phyloP scores from a whole-genome alignment of 2,113 vertebrate genomes.

The Tetrao urogallus region DNA sequence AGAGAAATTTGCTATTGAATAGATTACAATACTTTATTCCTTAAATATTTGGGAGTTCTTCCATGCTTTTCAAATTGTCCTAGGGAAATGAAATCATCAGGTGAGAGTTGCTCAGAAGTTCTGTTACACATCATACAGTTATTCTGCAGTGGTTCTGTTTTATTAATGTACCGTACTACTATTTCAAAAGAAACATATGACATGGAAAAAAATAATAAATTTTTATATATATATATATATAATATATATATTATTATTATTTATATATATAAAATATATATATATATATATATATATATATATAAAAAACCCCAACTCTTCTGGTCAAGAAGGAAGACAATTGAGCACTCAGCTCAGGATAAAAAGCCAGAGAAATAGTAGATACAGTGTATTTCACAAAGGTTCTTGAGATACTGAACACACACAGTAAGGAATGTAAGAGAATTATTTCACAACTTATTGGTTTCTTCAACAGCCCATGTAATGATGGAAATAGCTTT shows the following conservation, averaged over 20 bases:
- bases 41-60: not conserved
- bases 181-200: not conserved
- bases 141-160: not conserved
- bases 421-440: not conserved
- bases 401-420: not conserved
- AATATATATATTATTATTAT: too few relatives aligned
- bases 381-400: not conserved
- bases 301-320: not conserved
- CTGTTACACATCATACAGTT: not conserved
- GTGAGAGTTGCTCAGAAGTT: not conserved
- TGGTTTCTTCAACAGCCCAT: not conserved
- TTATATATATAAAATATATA: too few relatives aligned
- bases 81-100: not conserved
- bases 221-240: too few relatives aligned
- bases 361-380: not conserved
- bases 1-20: not conserved
- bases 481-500: not conserved
- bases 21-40: not conserved
- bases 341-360: not conserved
- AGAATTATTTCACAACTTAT: not conserved
- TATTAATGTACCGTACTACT: not conserved
- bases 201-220: not conserved
- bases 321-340: fast-evolving
- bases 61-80: not conserved
- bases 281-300: too few relatives aligned